Conservation (phyloP, 2,888 invertebrate species). For the Smittia sp. region DNA sequence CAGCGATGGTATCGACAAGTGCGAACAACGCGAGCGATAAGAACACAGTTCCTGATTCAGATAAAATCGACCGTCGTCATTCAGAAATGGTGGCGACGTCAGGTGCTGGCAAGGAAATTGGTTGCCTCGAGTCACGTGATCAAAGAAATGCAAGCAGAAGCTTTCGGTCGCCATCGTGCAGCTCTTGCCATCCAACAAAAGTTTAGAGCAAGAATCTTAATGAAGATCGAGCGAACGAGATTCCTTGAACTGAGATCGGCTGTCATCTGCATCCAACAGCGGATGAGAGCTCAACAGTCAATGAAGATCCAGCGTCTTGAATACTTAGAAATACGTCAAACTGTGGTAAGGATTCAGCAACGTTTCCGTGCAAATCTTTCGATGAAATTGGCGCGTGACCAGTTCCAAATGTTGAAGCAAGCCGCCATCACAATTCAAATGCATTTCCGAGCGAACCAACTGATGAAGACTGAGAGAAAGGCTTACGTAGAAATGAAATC, state of each 20-base stretch:
- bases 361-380: constrained; percentile 51
- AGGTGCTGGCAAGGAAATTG: constrained; percentile 47
- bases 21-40: constrained; percentile 54
- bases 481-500: constrained; percentile 51
- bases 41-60: constrained; percentile 51
- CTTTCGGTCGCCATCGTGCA: constrained; percentile 45
- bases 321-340: constrained; percentile 44
- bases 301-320: constrained; percentile 44
- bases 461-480: constrained; percentile 50
- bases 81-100: constrained; percentile 56
- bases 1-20: constrained; percentile 54
- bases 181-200: constrained; percentile 50
- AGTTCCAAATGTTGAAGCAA: constrained; percentile 45
- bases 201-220: constrained; percentile 52
- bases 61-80: constrained; percentile 54
- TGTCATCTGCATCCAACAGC: constrained; percentile 51
- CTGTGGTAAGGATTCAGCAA: constrained; percentile 52
- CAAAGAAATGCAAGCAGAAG: constrained; percentile 43
- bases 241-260: constrained; percentile 48
- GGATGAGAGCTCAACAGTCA: constrained; percentile 51
- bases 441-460: constrained; percentile 50
- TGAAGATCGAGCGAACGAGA: constrained; percentile 49
- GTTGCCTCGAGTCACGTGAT: constrained; percentile 45
- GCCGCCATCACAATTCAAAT: constrained; percentile 50
- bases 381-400: constrained; percentile 47